Evolutionary conservation across 2,113 vertebrate species (phyloP), one percentile per base, ranked within the genome.

Genomic region (Argyrosomus japonicus): DNA sequence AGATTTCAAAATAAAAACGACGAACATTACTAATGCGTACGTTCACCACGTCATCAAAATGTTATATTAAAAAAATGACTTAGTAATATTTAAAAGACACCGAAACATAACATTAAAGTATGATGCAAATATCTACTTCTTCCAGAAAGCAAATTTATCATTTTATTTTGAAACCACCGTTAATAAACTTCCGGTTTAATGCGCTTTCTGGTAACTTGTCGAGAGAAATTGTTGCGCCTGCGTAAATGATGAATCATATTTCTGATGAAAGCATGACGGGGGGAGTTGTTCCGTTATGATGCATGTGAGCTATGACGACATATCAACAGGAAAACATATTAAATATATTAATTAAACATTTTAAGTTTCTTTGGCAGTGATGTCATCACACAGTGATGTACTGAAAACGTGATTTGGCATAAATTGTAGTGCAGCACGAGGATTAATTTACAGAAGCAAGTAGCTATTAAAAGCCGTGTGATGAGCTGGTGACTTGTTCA

Each of bases 171-270:
- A 84, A 87, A 2, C 0, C 4, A 3, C 12, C 0, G 19, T 2
- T 8, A 17, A 64, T 25, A 0, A 0, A 2, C 0, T 68, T 91
- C 84, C 83, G 83, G 65, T 81, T 63, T n/a, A 2, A 14, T 36
- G 32, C 5, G 6, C 9, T 23, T 77, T 56, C 19, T 2, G 4
- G 1, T 0, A 65, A 1, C 13, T 85, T 83, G 60, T 64, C 6
- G 13, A 36, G 2, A 6, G 13, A 63, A 61, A 36, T 67, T 47
- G 45, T 1, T 87, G 90, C 92, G 92, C 93, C 25, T 94, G 92
- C 91, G 93, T 86, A n/a, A 36, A 77, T 9, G 27, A 64, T 84
- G 80, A 87, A 51, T 82, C 68, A 89, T 72, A 43, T 87, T 80
- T 86, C 36, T 53, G 48, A 73, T 25, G 64, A 75, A 72, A 11